Base-by-base conservation (phyloP, 30 jellyfish, hydroid and myxozoan genomes). In the Calvadosia cruxmelitensis region DNA sequence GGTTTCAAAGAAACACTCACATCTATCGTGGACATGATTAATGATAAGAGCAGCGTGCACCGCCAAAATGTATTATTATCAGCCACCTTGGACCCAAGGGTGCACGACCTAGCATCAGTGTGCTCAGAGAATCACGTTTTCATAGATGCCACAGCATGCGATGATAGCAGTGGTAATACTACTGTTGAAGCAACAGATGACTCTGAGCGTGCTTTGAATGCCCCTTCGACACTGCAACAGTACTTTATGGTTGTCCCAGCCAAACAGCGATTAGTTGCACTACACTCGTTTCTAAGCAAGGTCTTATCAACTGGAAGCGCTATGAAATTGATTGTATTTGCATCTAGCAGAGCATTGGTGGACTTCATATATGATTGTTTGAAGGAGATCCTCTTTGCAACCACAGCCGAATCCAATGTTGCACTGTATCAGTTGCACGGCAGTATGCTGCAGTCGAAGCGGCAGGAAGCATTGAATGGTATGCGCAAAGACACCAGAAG, bases 211-310 rank as follows among this genome's bases (percentile, higher is more conserved):
- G 78, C 33, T 1, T 73, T 65, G 24, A 72, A 49, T 1, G 63
- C 71, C 24, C 95, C 95, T 67, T 65, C 53, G 31, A 57, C 95
- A 1, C 65, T 92, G 57, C 50, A 71, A 49, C 99, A 92, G 36
- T 73, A 68, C 33, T 75, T 78, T 50, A 87, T 92, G 0, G 71
- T 71, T 25, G 95, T 76, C 23, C 99, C 99, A 0, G 93, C 99
- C 2, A 92, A 92, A 67, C 71, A 75, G 31, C 86, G 99, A 12
- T 81, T 92, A 30, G 84, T 84, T 10, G 27, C 94, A 33, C 72
- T 92, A 10, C 49, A 80, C 15, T 66, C 89, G n/a, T 82, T 76
- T 52, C 32, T 51, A 23, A 69, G 75, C 52, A 29, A 51, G 33
- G 66, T 68, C 3, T 36, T 68, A 29, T 63, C 29, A 23, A 35